Base-by-base conservation (phyloP, 2,888 invertebrate species). In the Chymomyza procnemis region DNA sequence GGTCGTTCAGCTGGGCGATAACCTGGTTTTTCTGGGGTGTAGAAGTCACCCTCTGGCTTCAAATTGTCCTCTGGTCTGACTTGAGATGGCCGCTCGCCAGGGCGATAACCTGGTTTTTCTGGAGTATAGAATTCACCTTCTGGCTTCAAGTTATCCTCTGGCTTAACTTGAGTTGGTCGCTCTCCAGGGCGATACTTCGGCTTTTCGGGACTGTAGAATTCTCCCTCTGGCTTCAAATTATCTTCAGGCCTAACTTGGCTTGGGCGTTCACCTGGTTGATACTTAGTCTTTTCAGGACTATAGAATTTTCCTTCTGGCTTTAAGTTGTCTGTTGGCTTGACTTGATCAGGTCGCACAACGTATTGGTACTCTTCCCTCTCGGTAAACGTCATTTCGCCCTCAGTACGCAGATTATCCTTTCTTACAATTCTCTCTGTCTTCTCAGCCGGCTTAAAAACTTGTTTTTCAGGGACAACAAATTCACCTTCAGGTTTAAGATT, bases 261-360 rank as follows among this genome's bases (percentile, higher is more conserved):
- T 0, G 92, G 90, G 65, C 92, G 85, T 71, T 93, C 93, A 21
- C 91, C 92, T 1, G 92, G 92, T 3, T 81, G 77, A 82, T 90
- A 92, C 26, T 89, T 77, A 0, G 89, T 88, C 60, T 89, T 91
- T 41, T 89, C 89, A 0, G 87, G 88, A 19, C 73, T 63, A 26
- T 89, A 89, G 47, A 92, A 92, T 1, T 91, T 91, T 0, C 92
- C 92, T 79, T 93, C 93, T 50, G 93, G 93, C 48, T 92, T 92
- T 9, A 94, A 91, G 85, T 94, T 94, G 77, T 94, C 94, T 71
- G 92, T 91, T 71, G 92, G 93, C 85, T 91, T 92, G 59, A 92
- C 92, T 54, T 92, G 92, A 68, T 92, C 92, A 2, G 93, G 92
- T 80, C 93, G 92, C 77, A 94, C 93, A 54, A 92, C 93, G 54